Conservation (phyloP, 2,113 vertebrate species). For the Bos taurus region DNA sequence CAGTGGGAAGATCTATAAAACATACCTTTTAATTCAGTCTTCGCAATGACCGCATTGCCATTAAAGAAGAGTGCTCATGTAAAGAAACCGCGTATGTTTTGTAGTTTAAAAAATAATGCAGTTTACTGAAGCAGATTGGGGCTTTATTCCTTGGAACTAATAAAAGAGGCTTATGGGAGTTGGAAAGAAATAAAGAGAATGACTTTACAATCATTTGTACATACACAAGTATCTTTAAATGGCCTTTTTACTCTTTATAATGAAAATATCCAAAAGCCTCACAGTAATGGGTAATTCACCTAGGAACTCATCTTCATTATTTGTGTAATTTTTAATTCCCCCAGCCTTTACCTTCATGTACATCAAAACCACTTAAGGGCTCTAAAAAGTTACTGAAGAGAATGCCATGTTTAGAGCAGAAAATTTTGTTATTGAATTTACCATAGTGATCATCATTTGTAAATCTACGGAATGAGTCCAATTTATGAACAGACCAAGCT, state of each 20-base stretch:
- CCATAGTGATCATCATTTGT: conserved; percentile 54
- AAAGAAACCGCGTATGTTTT: not conserved
- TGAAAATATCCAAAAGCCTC: conserved; percentile 61
- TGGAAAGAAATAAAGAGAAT: conserved; percentile 63
- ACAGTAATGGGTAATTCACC: conserved; percentile 67
- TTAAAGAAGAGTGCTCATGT: conserved; percentile 35
- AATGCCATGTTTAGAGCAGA: conserved; percentile 58
- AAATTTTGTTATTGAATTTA: conserved; percentile 59
- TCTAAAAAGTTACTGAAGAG: conserved; percentile 51
- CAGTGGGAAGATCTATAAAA: not conserved
- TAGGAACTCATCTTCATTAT: conserved; percentile 57
- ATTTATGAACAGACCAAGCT: conserved; percentile 2
- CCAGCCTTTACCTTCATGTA: conserved; percentile 60
- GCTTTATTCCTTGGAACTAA: conserved; percentile 64
- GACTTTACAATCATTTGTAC: conserved; percentile 59
- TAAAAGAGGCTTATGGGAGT: conserved; percentile 58
- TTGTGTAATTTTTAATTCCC: conserved; percentile 70
- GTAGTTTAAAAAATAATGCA: conserved; percentile 57
- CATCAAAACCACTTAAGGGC: conserved; percentile 60
- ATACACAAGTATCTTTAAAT: conserved; percentile 45
- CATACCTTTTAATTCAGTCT: not conserved
- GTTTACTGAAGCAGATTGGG: conserved; percentile 53
- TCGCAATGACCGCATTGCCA: conserved; percentile 3
- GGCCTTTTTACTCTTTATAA: conserved; percentile 65
- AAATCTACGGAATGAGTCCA: conserved; percentile 52